Evolutionary conservation across 2,113 vertebrate genomes (phyloP), one percentile per base, ranked within the genome.

Genomic region (Vombatus ursinus): DNA sequence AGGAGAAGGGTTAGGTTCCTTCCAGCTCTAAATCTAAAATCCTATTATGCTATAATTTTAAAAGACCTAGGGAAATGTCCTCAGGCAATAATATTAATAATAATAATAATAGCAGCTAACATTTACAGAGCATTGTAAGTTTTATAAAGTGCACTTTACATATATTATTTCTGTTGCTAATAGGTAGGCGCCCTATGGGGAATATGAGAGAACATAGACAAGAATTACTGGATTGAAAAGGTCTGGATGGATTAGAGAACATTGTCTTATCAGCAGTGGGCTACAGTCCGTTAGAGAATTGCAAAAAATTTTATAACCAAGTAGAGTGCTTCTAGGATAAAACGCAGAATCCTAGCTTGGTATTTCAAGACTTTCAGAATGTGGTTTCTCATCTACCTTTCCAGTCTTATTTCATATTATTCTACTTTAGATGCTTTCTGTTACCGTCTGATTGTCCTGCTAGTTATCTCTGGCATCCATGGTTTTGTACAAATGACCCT

Each of bases 141-240:
- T 77, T 77, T 77, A 6, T 12, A 77, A n/a, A 77, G 4, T 57
- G 31, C 5, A n/a, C 14, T 77, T 77, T 77, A 77, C 12, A n/a
- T 77, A n/a, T 37, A n/a, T 68, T n/a, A 68, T 77, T 19, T n/a
- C 10, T 77, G 28, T 77, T 77, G 61, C 37, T 77, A 77, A 77
- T n/a, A 7, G 37, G 12, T 77, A n/a, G 1, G 14, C 5, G 0
- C 5, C 31, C 1, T 77, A 8, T 84, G 37, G n/a, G 16, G 6
- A 6, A 44, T 84, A 84, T 84, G n/a, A 84, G 19, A 44, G 19
- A 6, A 22, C 16, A 68, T 16, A n/a, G 16, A 44, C 5, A 84
- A 84, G n/a, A 44, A 6, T 84, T 84, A 84, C 6, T 84, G 22
- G 7, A 84, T 84, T 84, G 6, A n/a, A 77, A 77, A n/a, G 12